These are phyloP conservation scores for Danio albolineatus DNA, from an alignment of 2,797 vertebrate genomes.

Conservation along the genomic window DNA sequence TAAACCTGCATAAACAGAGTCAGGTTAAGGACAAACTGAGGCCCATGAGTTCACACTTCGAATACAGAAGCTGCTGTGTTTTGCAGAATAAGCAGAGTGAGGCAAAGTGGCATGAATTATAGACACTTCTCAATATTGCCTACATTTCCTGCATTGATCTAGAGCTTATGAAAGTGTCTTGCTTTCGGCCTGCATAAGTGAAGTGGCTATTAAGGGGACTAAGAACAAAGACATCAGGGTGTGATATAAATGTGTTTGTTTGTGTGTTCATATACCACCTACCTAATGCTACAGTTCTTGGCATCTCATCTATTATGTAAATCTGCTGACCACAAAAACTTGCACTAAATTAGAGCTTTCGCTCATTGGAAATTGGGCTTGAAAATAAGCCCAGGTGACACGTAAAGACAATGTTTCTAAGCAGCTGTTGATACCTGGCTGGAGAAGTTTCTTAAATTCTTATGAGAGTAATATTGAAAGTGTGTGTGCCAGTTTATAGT, in stretches of 20 bases:
- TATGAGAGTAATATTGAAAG: not conserved
- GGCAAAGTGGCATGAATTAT: slow-evolving; percentile 56
- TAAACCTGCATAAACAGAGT: slow-evolving; percentile 4
- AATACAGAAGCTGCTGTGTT: slow-evolving; percentile 29
- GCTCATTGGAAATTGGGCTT: not conserved
- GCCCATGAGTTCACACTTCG: not conserved
- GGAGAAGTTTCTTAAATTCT: not conserved
- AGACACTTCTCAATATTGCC: slow-evolving; percentile 55
- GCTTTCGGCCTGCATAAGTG: slow-evolving; percentile 30
- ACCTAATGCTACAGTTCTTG: slow-evolving; percentile 20
- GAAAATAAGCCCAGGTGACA: not conserved
- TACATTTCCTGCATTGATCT: slow-evolving; percentile 54
- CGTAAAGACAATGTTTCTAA: slow-evolving; percentile 7
- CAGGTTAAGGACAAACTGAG: slow-evolving; percentile 22
- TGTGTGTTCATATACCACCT: slow-evolving; percentile 1
- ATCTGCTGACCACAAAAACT: slow-evolving; percentile 42
- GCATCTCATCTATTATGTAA: slow-evolving; percentile 10
- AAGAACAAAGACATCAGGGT: slow-evolving; percentile 31
- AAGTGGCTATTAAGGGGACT: slow-evolving; percentile 24
- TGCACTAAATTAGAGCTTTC: slow-evolving; percentile 20
- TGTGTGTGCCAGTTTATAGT: not conserved
- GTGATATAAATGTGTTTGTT: slow-evolving; percentile 6
- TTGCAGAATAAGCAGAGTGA: slow-evolving; percentile 57
- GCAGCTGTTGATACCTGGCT: not conserved
- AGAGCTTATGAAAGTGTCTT: slow-evolving; percentile 47